phyloP scores from a whole-genome alignment of 2,888 invertebrate species.

The Plusia festucae region DNA sequence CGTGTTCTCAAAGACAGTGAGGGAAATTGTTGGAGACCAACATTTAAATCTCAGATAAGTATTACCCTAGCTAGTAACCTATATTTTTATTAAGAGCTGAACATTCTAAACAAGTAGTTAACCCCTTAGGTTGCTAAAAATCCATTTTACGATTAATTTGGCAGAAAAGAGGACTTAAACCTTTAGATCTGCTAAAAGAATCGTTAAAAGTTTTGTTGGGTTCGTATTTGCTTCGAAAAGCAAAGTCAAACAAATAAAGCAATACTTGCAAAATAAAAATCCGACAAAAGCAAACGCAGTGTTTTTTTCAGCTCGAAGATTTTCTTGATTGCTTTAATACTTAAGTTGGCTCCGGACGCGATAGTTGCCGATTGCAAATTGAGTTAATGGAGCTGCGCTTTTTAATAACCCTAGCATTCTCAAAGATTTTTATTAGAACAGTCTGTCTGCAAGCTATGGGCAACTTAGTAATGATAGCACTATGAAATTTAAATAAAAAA shows the following conservation, averaged over 20 bases:
- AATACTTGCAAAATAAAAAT: background rate
- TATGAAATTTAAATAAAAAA: background rate
- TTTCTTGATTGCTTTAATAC: constrained; percentile 3
- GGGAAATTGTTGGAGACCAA: background rate
- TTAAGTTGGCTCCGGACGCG: constrained; percentile 3
- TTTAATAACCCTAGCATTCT: background rate
- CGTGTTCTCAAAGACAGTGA: background rate
- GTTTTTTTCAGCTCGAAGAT: background rate
- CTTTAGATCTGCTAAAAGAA: background rate
- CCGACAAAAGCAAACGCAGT: background rate
- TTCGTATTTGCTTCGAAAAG: background rate
- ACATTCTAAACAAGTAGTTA: too few species aligned
- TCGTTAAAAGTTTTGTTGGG: background rate
- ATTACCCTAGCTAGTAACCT: too few species aligned
- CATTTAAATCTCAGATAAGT: background rate
- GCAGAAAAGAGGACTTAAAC: too few species aligned
- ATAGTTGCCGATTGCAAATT: constrained; percentile 9
- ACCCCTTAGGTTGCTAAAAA: too few species aligned
- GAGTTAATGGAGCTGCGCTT: background rate
- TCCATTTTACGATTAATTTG: too few species aligned
- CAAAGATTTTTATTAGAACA: background rate
- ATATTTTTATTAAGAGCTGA: too few species aligned
- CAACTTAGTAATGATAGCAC: background rate
- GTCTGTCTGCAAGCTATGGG: background rate
- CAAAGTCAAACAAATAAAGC: background rate